Evolutionary conservation across 1,140 invertebrate genomes (phyloP).

Genomic region (Zaprionus lachaisei): DNA sequence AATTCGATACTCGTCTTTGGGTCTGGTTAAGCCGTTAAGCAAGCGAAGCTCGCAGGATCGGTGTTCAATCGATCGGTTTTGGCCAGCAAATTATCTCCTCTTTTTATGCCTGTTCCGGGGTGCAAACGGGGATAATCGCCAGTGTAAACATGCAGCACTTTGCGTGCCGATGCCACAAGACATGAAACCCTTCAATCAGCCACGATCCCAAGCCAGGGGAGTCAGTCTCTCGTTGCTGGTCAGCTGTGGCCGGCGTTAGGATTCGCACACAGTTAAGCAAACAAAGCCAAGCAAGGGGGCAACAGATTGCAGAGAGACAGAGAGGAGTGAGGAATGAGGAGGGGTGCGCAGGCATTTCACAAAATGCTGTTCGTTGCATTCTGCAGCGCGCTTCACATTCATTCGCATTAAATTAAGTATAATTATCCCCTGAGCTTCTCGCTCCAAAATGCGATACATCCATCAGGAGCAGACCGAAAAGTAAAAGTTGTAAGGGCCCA

Average conservation of each 20-base stretch:
- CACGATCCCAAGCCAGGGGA: slow-evolving; percentile 6
- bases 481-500: slow-evolving; percentile 49
- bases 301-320: slow-evolving; percentile 5
- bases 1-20: slow-evolving; percentile 45
- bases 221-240: slow-evolving; percentile 7
- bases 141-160: slow-evolving; percentile 75
- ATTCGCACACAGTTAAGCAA: slow-evolving; percentile 77
- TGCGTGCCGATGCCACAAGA: slow-evolving; percentile 71
- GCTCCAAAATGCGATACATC: slow-evolving; percentile 48
- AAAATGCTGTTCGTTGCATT: slow-evolving; percentile 53
- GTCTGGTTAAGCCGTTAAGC: slow-evolving; percentile 61
- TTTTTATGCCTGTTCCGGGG: slow-evolving; percentile 64
- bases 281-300: slow-evolving; percentile 40
- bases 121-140: slow-evolving; percentile 68
- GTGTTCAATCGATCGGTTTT: slow-evolving; percentile 57
- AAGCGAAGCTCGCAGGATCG: slow-evolving; percentile 43
- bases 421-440: slow-evolving; percentile 65
- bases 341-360: slow-evolving; percentile 2
- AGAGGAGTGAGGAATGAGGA: not conserved
- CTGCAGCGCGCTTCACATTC: slow-evolving; percentile 45
- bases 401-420: slow-evolving; percentile 75
- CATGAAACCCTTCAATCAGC: slow-evolving; percentile 70
- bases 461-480: slow-evolving; percentile 45
- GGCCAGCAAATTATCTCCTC: slow-evolving; percentile 80
- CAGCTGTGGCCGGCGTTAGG: slow-evolving; percentile 70